A percentile compares a stretch with the other conserved stretches of the same genome.
These are phyloP conservation scores for Leptothorax acervorum DNA, from an alignment of 2,888 invertebrate species.

Conservation along the genomic window DNA sequence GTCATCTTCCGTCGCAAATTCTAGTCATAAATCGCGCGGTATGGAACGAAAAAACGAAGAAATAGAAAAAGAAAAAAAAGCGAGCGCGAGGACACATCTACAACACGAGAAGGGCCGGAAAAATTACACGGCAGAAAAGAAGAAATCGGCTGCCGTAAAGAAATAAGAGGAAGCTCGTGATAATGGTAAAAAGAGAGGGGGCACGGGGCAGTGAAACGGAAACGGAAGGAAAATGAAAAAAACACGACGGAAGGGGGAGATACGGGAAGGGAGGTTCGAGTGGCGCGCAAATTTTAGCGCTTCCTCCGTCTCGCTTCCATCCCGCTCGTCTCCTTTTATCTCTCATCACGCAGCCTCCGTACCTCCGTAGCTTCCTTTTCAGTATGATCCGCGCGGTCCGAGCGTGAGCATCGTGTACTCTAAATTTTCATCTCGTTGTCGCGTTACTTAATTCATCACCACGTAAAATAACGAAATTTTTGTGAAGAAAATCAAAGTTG, in stretches of 20 bases:
- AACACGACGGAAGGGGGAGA: background rate
- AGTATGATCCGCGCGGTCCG: slow-evolving; percentile 51
- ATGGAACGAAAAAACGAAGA: background rate
- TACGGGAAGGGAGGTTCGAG: background rate
- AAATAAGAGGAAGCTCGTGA: slow-evolving; percentile 3
- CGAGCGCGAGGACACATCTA: background rate
- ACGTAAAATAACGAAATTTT: background rate
- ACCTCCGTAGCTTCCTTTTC: slow-evolving; percentile 18
- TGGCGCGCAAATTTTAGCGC: slow-evolving; percentile 50
- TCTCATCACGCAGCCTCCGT: slow-evolving; percentile 50
- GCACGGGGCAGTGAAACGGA: background rate
- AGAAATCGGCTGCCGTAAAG: slow-evolving; percentile 28
- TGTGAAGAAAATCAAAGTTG: background rate
- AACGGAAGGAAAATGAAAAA: slow-evolving; percentile 4
- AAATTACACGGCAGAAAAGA: slow-evolving; percentile 17
- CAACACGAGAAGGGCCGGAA: background rate
- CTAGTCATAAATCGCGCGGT: slow-evolving; percentile 24
- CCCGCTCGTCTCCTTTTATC: slow-evolving; percentile 38
- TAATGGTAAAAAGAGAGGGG: background rate
- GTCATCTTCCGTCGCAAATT: slow-evolving; percentile 22
- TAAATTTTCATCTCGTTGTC: background rate
- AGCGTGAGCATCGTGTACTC: slow-evolving; percentile 37
- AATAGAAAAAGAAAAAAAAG: background rate
- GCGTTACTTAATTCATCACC: slow-evolving; percentile 5
- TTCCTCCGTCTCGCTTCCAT: slow-evolving; percentile 23